Conservation (phyloP, 2,113 vertebrate genomes). For the Gasterosteus nipponicus region DNA sequence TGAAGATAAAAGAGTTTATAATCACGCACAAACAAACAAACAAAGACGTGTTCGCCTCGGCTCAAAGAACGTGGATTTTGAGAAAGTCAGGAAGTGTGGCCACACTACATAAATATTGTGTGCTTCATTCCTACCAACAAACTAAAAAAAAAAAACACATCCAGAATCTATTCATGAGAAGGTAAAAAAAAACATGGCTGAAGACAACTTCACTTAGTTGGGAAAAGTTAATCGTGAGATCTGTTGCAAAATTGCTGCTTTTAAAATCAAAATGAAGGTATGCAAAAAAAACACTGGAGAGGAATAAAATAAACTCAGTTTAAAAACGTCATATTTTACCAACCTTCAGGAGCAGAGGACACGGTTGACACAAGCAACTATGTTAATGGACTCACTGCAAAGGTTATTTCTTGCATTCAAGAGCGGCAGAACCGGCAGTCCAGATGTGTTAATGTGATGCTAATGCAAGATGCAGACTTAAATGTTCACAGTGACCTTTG, state of each 20-base stretch:
- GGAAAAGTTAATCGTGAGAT: neutral
- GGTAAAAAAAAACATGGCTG: neutral
- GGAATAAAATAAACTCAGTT: constrained; percentile 14
- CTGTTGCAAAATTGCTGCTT: neutral
- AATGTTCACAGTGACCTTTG: neutral
- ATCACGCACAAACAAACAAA: constrained; percentile 2
- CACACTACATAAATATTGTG: constrained; percentile 21
- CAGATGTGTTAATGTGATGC: constrained; percentile 46
- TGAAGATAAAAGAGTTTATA: neutral
- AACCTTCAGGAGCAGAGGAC: constrained; percentile 35
- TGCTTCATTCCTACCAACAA: neutral
- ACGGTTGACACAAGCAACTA: constrained; percentile 52
- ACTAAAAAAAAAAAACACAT: neutral
- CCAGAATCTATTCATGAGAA: neutral
- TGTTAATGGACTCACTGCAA: constrained; percentile 56
- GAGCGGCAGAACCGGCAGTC: constrained; percentile 38
- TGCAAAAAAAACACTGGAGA: constrained; percentile 16
- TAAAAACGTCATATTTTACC: constrained; percentile 18
- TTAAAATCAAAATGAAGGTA: neutral
- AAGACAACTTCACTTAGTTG: neutral
- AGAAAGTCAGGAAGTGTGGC: constrained; percentile 36
- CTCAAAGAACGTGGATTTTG: constrained; percentile 1
- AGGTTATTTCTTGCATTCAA: constrained; percentile 60
- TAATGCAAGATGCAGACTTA: constrained; percentile 69
- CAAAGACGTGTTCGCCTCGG: neutral